Base-by-base conservation (phyloP, 35 echinoderm and acorn worm species). In the Hemicentrotus pulcherrimus region DNA sequence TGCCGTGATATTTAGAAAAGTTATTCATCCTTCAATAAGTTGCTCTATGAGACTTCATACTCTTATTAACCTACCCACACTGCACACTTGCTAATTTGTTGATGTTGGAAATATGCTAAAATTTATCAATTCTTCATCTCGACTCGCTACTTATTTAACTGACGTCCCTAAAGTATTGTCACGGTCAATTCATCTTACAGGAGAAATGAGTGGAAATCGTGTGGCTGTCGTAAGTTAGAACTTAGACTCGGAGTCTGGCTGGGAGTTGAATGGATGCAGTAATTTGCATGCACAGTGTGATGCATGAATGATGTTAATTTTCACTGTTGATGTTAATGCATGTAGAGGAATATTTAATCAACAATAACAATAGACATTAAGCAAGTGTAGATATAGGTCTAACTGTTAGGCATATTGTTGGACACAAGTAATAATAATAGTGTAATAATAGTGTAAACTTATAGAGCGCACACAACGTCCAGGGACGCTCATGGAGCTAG, bases 191-290 rank as follows among this genome's bases (percentile, higher is more conserved):
- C 88, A 90, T 90, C 46, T 47, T 47, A 90, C 88, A 11, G 24
- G 46, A 47, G 46, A 33, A 90, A 90, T 90, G 88, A 35, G 88
- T 90, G 88, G 88, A 90, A 90, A 90, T 90, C 88, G 88, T 90
- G 88, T 90, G 33, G 88, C 88, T 45, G 88, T 90, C 32, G 88
- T 90, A 41, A 47, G 88, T 86, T 13, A 30, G 28, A 86, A 5
- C 86, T 12, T 33, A 5, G 24, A 6, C 2, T 22, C 5, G 48
- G 48, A 6, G 5, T 0, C 2, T 8, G 48, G 48, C 0, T 6
- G 61, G 60, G 60, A 28, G 24, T 2, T 19, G 61, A 9, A 9
- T 6, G 18, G 61, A 1, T 19, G 16, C 52, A 88, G 11, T 28
- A 86, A 87, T 87, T 0, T 9, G 86, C 9, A 19, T 87, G 86